Base-by-base conservation (phyloP, 1,140 invertebrate genomes). In the Diplogasteroides magnus region DNA sequence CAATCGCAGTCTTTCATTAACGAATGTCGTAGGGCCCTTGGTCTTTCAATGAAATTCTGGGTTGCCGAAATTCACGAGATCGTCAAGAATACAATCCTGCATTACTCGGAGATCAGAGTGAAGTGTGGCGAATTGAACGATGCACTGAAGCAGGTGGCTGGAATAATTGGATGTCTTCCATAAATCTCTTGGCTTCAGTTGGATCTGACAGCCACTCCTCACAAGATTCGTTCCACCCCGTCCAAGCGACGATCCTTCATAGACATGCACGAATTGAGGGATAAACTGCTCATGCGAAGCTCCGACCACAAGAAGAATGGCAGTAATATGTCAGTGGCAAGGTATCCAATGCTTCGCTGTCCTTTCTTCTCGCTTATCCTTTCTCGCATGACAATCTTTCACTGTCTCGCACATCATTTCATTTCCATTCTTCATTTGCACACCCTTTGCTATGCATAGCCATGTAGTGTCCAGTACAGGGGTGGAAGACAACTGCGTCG, bases 41-140 rank as follows among this genome's bases (percentile, higher is more conserved):
- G 80, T 26, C 72, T 82, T n/a, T 82, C 80, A 32, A 82, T 82
- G 80, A 82, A 82, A 57, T 82, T 82, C 70, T 82, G 80, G 80
- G 80, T 82, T 29, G 80, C 80, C 13, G 80, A 82, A 71, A 82
- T 82, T 31, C 80, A 82, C 61, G 80, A 82, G 72, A 82, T 82
- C 59, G 80, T 82, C 31, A 82, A 83, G 65, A 81, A 82, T 56
- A 82, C 80, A 31, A 82, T 82, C 70, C 69, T 82, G 19, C 78
- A 82, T 57, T 82, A 77, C 66, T 80, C 76, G 23, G 77, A 79
- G 57, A 75, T 82, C 64, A 71, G 81, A 26, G 74, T 73, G 28
- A 82, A 82, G 69, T 83, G 79, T 64, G 80, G 80, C 37, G 80
- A 82, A 67, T 70, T 82, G 15, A 82, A 82, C 61, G 80, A 83